Conservation (phyloP, 1,140 invertebrate species). For the Zophobas atratus region DNA sequence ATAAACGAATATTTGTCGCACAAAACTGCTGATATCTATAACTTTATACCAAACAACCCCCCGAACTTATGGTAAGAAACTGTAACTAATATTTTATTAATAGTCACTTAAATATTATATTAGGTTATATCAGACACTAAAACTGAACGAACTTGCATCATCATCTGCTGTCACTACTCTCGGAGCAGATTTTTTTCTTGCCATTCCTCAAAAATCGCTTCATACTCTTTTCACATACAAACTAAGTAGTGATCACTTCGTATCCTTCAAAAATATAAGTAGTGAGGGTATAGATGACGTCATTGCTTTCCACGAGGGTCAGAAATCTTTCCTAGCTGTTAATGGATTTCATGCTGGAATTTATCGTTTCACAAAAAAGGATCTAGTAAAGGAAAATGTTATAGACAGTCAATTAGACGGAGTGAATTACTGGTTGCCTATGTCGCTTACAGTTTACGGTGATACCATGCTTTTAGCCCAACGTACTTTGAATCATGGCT, state of each 20-base stretch:
- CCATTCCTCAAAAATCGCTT: constrained; percentile 56
- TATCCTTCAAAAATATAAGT: constrained; percentile 48
- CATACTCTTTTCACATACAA: constrained; percentile 57
- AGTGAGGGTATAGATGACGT: constrained; percentile 51
- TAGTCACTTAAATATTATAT: constrained; percentile 45
- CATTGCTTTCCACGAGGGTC: constrained; percentile 66
- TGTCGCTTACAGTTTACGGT: constrained; percentile 69
- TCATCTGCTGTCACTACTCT: constrained; percentile 40
- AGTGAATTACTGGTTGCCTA: constrained; percentile 65
- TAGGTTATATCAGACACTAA: constrained; percentile 51
- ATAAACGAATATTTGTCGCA: constrained; percentile 27
- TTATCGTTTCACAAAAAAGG: constrained; percentile 66
- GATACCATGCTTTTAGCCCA: constrained; percentile 71
- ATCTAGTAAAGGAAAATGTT: constrained; percentile 62
- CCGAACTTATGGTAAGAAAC: constrained; percentile 40
- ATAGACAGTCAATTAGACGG: constrained; percentile 57
- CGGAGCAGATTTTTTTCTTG: constrained; percentile 50
- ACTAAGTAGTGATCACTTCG: constrained; percentile 54
- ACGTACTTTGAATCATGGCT: constrained; percentile 67
- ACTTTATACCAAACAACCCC: constrained; percentile 45
- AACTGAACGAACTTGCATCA: constrained; percentile 21
- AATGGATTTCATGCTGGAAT: constrained; percentile 67
- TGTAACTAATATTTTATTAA: constrained; percentile 28
- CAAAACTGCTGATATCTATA: constrained; percentile 51
- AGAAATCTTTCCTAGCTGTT: constrained; percentile 68